A percentile compares a stretch with the other conserved stretches of the same genome.
These are phyloP conservation scores for Bombus balteatus DNA, from an alignment of 1,140 invertebrate species.

Conservation along the genomic window DNA sequence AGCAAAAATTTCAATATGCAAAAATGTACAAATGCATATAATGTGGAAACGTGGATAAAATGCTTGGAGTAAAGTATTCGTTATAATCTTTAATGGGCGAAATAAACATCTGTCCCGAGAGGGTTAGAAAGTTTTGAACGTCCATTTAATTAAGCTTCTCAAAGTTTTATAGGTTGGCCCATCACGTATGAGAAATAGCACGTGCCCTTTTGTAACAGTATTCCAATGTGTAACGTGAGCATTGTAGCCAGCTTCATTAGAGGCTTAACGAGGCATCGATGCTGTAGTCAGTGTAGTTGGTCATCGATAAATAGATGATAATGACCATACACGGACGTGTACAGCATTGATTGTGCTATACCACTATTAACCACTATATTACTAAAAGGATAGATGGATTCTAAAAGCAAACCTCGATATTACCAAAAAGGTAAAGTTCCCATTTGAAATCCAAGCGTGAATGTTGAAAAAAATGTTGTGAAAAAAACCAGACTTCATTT, in stretches of 20 bases:
- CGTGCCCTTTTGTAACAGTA: neutral
- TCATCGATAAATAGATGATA: slow-evolving; percentile 23
- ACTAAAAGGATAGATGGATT: neutral
- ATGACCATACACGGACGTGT: neutral
- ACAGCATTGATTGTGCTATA: neutral
- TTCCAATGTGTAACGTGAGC: slow-evolving; percentile 1
- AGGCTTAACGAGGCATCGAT: slow-evolving; percentile 4
- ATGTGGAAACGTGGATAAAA: no score
- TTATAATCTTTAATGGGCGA: no score
- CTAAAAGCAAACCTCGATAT: neutral
- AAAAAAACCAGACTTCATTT: neutral
- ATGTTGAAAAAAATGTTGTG: neutral
- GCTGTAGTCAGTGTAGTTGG: neutral
- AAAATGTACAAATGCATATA: neutral
- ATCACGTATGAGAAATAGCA: neutral
- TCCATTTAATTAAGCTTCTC: no score
- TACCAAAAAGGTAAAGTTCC: neutral
- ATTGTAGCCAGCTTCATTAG: slow-evolving; percentile 4
- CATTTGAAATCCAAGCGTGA: neutral
- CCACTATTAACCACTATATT: neutral
- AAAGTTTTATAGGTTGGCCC: neutral
- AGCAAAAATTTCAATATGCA: neutral
- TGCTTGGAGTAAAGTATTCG: no score
- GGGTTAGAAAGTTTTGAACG: no score
- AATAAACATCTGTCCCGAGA: no score